phyloP scores from a whole-genome alignment of 2,113 vertebrate genomes.

The Lathamus discolor region DNA sequence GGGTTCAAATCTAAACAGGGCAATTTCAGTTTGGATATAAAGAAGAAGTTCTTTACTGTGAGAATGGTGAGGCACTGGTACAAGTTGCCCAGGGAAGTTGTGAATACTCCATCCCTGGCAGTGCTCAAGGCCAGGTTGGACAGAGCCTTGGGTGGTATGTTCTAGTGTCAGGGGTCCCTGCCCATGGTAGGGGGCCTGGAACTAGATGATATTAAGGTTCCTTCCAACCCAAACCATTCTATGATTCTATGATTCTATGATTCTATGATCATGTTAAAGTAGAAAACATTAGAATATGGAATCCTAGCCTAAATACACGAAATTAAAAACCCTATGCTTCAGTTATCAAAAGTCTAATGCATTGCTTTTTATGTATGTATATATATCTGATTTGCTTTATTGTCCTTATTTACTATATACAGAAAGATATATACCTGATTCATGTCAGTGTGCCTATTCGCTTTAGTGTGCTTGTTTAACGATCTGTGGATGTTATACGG shows the following conservation, averaged over 20 bases:
- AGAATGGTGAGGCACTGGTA: neutral
- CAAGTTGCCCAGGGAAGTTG: neutral
- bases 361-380: neutral
- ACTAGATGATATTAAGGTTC: neutral
- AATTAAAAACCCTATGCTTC: rapidly evolving
- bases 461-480: neutral
- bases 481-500: neutral
- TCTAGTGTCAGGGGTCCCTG: neutral
- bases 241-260: neutral
- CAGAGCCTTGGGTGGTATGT: neutral
- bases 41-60: neutral
- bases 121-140: neutral
- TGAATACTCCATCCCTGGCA: neutral
- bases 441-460: neutral
- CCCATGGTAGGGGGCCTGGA: neutral
- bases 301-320: neutral
- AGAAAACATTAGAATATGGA: neutral
- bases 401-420: neutral
- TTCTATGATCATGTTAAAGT: neutral
- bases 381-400: neutral
- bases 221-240: neutral
- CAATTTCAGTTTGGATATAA: neutral
- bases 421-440: neutral
- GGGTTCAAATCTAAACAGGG: neutral
- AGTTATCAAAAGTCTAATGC: neutral